Conservation (phyloP, 2,797 vertebrate species). For the Urocyon cinereoargenteus region DNA sequence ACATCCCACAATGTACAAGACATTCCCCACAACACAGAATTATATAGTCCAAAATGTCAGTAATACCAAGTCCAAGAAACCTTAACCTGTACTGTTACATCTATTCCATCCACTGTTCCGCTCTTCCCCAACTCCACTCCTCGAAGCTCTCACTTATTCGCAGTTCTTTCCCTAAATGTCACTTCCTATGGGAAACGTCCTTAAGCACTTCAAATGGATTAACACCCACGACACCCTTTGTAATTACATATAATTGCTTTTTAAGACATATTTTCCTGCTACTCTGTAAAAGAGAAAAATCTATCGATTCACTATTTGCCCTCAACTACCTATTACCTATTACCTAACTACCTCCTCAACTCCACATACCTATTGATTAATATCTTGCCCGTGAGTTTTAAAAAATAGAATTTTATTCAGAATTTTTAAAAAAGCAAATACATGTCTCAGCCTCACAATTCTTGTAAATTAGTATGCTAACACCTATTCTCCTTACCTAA, state of each 20-base stretch:
- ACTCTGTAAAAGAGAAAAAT: not conserved
- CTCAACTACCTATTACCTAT: not conserved
- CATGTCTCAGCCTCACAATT: not conserved
- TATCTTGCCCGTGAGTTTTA: not conserved
- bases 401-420: constrained; percentile 23
- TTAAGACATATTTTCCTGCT: not conserved
- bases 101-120: not conserved
- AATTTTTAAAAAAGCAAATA: constrained; percentile 16
- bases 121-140: not conserved
- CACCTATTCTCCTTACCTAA: not conserved
- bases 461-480: not conserved
- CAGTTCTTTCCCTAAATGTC: not conserved
- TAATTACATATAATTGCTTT: not conserved
- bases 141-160: not conserved
- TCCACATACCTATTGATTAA: not conserved
- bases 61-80: not conserved
- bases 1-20: not conserved
- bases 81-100: not conserved
- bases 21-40: not conserved
- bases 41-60: not conserved
- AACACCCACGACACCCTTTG: not conserved
- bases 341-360: not conserved
- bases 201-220: not conserved
- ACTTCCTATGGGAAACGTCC: not conserved
- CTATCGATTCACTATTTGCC: not conserved